These are phyloP conservation scores for Chondrilla cf. caribensis DNA, from an alignment of 37 sponge, comb jelly and placozoan genomes.

Conservation along the genomic window DNA sequence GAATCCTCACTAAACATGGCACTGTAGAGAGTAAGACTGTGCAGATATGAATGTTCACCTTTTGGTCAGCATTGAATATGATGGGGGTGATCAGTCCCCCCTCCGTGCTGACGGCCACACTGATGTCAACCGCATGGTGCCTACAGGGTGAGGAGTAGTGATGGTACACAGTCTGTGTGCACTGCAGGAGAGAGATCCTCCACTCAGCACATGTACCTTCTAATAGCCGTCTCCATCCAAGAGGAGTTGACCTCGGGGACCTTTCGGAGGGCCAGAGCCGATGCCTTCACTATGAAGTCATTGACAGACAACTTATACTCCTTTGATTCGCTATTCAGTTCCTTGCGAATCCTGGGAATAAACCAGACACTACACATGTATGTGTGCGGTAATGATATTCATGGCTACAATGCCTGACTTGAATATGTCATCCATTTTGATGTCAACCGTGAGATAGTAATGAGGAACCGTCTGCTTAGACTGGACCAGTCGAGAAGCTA, in stretches of 20 bases:
- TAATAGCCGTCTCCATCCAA: constrained; percentile 81
- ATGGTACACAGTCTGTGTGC: too few relatives aligned
- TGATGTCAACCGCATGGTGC: constrained; percentile 82
- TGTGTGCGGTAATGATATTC: too few relatives aligned
- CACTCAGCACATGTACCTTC: constrained; percentile 38
- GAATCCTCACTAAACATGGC: not conserved
- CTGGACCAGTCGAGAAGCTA: constrained; percentile 69
- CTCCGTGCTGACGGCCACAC: constrained; percentile 96
- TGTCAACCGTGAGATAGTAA: constrained; percentile 84
- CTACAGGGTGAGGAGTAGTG: constrained; percentile 1
- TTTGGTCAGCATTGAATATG: constrained; percentile 77
- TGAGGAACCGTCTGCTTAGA: constrained; percentile 92
- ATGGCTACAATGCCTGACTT: too few relatives aligned
- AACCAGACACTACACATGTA: not conserved
- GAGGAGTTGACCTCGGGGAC: constrained; percentile 95
- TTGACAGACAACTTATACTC: constrained; percentile 88
- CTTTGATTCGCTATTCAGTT: constrained; percentile 42
- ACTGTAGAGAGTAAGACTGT: not conserved
- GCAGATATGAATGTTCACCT: constrained; percentile 41
- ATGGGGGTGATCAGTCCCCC: constrained; percentile 97
- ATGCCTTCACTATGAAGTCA: constrained; percentile 93
- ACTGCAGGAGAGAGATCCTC: not conserved
- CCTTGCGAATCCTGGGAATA: constrained; percentile 37
- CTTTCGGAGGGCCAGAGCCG: constrained; percentile 70
- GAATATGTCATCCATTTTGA: constrained; percentile 65